A percentile compares a stretch with the other conserved stretches of the same genome.
phyloP scores from a whole-genome alignment of 2,888 invertebrate genomes.

The Hypselothyrea guttata region DNA sequence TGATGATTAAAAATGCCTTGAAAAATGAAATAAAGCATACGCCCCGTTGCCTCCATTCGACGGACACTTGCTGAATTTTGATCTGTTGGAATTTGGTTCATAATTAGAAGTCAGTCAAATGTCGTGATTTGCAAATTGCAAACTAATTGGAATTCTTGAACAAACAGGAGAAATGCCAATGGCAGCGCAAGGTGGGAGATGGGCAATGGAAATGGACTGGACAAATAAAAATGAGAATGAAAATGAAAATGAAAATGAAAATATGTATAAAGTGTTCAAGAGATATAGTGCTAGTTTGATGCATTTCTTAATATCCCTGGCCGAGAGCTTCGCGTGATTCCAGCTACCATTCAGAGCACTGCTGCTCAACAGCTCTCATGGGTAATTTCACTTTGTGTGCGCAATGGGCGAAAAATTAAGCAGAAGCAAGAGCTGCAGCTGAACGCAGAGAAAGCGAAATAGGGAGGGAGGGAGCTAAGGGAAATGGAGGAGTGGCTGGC shows the following conservation, averaged over 20 bases:
- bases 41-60: not conserved
- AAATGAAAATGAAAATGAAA: not conserved
- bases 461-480: conserved; percentile 2
- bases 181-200: not conserved
- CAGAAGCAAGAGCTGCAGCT: conserved; percentile 36
- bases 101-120: conserved; percentile 68
- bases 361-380: conserved; percentile 52
- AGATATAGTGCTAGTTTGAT: conserved; percentile 47
- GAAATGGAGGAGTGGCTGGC: conserved; percentile 19
- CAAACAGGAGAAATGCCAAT: not conserved
- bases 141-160: conserved; percentile 66
- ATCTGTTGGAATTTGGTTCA: conserved; percentile 62
- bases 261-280: conserved; percentile 13
- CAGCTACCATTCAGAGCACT: conserved; percentile 10
- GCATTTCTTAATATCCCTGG: conserved; percentile 40
- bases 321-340: not conserved
- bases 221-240: not conserved
- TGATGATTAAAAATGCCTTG: conserved; percentile 58
- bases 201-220: not conserved
- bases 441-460: conserved; percentile 19
- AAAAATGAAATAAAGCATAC: conserved; percentile 32
- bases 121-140: conserved; percentile 64
- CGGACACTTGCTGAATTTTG: conserved; percentile 44
- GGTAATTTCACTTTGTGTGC: conserved; percentile 70
- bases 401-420: conserved; percentile 69